These are phyloP conservation scores for Apocrypta bakeri DNA, from an alignment of 1,140 invertebrate genomes.

Conservation along the genomic window DNA sequence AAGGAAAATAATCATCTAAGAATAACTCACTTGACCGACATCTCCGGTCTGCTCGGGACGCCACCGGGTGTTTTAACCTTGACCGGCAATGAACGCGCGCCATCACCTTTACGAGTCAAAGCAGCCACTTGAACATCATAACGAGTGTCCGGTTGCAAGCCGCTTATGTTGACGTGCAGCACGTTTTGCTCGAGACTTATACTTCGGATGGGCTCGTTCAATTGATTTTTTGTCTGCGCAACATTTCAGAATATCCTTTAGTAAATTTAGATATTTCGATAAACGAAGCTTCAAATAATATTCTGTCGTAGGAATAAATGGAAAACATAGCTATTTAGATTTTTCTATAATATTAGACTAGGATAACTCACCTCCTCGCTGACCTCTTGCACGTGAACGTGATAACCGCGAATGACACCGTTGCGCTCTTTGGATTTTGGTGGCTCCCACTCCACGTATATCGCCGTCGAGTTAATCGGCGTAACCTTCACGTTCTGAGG, in stretches of 20 bases:
- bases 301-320: no score
- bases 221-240: conserved; percentile 82
- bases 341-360: no score
- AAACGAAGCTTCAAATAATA: no score
- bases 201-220: conserved; percentile 89
- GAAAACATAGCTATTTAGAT: no score
- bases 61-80: conserved; percentile 93
- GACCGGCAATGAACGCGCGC: conserved; percentile 87
- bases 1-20: background rate
- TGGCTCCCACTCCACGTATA: conserved; percentile 93
- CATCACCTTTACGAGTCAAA: conserved; percentile 95
- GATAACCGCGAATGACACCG: conserved; percentile 97
- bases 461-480: conserved; percentile 93
- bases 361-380: conserved; percentile 83
- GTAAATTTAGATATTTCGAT: no score
- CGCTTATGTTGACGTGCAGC: conserved; percentile 88
- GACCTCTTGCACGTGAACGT: conserved; percentile 95
- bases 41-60: conserved; percentile 90
- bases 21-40: conserved; percentile 84
- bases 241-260: no score
- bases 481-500: conserved; percentile 92
- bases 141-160: conserved; percentile 92
- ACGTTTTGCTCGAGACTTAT: conserved; percentile 83
- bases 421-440: conserved; percentile 93
- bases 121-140: conserved; percentile 96